A percentile compares a stretch with the other conserved stretches of the same genome.
Conservation (phyloP, 64 coral and sea anemone genomes). For the Cladopsammia gracilis region DNA sequence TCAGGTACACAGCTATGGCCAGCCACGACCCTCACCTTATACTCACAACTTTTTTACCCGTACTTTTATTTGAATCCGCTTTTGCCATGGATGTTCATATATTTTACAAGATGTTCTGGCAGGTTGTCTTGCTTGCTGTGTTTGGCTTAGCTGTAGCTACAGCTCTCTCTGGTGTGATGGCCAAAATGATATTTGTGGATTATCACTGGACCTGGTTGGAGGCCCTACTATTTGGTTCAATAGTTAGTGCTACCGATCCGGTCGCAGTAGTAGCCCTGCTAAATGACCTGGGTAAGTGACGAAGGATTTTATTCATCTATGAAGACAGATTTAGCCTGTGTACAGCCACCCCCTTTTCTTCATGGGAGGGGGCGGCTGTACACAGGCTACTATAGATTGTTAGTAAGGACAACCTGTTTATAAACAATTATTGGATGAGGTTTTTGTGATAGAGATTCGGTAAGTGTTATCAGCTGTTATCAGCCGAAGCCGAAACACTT, state of each 20-base stretch:
- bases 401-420: too few relatives aligned
- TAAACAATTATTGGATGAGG: too few relatives aligned
- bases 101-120: constrained; percentile 97
- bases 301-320: too few relatives aligned
- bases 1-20: constrained; percentile 87
- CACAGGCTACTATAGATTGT: too few relatives aligned
- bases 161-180: constrained; percentile 84
- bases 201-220: constrained; percentile 96
- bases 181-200: constrained; percentile 91
- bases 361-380: too few relatives aligned
- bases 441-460: too few relatives aligned
- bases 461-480: too few relatives aligned
- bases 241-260: constrained; percentile 95
- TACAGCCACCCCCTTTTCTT: too few relatives aligned
- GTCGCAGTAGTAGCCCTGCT: constrained; percentile 96
- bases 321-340: too few relatives aligned
- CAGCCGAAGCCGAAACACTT: too few relatives aligned
- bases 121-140: constrained; percentile 91
- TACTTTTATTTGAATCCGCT: constrained; percentile 95
- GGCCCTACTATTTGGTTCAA: constrained; percentile 89
- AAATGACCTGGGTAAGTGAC: constrained; percentile 82
- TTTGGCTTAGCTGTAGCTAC: constrained; percentile 89
- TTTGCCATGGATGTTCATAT: constrained; percentile 99
- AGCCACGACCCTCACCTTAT: constrained; percentile 91
- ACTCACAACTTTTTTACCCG: constrained; percentile 89